Base-by-base conservation (phyloP, 2,113 vertebrate species). In the Scortum barcoo region DNA sequence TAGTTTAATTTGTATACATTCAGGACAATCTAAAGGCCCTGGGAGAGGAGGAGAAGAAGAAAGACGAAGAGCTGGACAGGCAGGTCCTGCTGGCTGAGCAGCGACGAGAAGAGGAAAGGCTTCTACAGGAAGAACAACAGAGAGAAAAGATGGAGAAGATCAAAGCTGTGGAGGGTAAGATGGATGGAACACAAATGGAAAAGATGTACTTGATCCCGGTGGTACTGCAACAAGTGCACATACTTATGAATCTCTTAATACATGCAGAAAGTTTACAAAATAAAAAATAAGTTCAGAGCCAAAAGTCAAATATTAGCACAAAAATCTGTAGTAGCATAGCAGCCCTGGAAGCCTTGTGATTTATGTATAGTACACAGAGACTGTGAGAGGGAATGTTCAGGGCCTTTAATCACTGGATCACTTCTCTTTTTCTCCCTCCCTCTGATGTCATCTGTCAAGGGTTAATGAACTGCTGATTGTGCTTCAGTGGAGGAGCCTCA, bases 91-190 rank as follows among this genome's bases (percentile, higher is more conserved):
- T 99, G 65, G 96, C 97, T 0, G 97, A 98, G 87, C 98, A 99
- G 94, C 96, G 97, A 42, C 96, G 95, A 66, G 98, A 99, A 87
- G 97, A 98, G 76, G 97, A 99, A 17, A 95, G 96, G 85, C 92
- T 98, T 78, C 93, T 96, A 10, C 97, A 97, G 86, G 98, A 99
- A 54, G 97, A 99, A 86, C 95, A 96, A 14, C 96, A 97, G 80
- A 93, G 96, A 65, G 97, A 98, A 81, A 94, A 98, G 94, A 94
- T 96, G 75, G 98, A 99, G 84, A 97, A 96, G 79, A 96, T 98
- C 80, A 97, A 97, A 94, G 97, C 98, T 2, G 97, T 97, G 48
- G 97, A 99, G 95, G 98, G 98, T 99, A 93, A 88, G 84, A 96
- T 96, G 89, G 69, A 83, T 53, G 56, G 38, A 17, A 30, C 24